Conservation (phyloP, 2,797 vertebrate genomes). For the Myoxocephalus aenaeus region DNA sequence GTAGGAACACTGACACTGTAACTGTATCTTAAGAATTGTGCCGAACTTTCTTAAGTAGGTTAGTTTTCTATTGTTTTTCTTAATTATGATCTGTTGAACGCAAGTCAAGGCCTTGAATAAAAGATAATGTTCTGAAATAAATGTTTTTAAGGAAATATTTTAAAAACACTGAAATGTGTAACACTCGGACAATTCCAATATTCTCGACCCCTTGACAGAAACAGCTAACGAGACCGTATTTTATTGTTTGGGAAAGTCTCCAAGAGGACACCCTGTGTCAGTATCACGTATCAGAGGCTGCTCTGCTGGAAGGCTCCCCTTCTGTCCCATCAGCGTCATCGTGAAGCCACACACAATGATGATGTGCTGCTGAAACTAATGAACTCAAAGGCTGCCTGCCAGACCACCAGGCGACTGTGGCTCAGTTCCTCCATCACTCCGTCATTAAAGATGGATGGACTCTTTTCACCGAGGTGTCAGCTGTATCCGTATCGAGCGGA, state of each 20-base stretch:
- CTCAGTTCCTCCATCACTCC: constrained; percentile 5
- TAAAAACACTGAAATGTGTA: background rate
- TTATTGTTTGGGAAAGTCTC: background rate
- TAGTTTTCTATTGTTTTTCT: background rate
- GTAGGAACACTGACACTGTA: background rate
- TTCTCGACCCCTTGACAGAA: background rate
- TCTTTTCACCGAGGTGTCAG: constrained; percentile 3
- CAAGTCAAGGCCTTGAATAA: background rate
- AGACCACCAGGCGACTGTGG: constrained; percentile 23
- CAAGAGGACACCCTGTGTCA: background rate
- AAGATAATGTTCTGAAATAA: background rate
- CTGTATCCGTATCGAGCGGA: background rate
- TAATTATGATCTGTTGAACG: background rate
- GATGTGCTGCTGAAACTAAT: constrained; percentile 63
- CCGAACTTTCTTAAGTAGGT: no score
- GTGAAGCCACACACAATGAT: constrained; percentile 11
- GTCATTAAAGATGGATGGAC: constrained; percentile 52
- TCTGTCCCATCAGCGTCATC: constrained; percentile 2
- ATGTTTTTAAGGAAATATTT: background rate
- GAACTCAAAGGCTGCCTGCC: constrained; percentile 36
- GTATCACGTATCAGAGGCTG: constrained; percentile 16
- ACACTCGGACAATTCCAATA: background rate
- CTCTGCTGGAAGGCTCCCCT: background rate
- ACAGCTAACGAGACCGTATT: background rate
- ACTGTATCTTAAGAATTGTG: no score